These are phyloP conservation scores for Operophtera brumata DNA, from an alignment of 2,888 invertebrate genomes.

Conservation along the genomic window DNA sequence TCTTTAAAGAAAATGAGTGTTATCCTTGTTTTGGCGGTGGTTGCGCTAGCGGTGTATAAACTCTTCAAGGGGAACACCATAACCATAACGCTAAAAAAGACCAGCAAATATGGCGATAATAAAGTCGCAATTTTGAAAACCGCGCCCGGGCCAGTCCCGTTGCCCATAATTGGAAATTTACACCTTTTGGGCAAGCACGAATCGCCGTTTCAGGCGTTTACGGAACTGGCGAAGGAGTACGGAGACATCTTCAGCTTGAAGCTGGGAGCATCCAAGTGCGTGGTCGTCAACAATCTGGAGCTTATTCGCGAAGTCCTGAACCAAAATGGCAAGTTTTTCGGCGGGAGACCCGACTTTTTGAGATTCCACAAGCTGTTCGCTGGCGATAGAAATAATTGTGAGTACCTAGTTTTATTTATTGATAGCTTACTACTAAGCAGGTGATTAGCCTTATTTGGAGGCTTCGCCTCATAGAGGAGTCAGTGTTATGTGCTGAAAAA, in stretches of 20 bases:
- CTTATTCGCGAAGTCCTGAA: conserved; percentile 88
- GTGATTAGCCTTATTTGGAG: too few species aligned
- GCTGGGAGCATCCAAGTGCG: conserved; percentile 84
- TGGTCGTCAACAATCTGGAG: conserved; percentile 87
- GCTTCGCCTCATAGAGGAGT: too few species aligned
- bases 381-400: conserved; percentile 92
- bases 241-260: conserved; percentile 87
- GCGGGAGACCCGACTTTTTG: conserved; percentile 90
- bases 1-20: conserved; percentile 72
- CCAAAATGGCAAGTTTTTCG: conserved; percentile 90
- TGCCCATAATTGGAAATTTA: conserved; percentile 86
- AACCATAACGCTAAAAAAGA: conserved; percentile 44
- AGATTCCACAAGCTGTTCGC: conserved; percentile 91
- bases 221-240: conserved; percentile 83
- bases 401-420: conserved; percentile 68
- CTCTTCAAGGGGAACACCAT: conserved; percentile 50
- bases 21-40: conserved; percentile 51
- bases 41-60: conserved; percentile 57
- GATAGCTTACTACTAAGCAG: too few species aligned
- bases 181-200: conserved; percentile 83
- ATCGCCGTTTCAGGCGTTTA: conserved; percentile 87
- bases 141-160: conserved; percentile 84
- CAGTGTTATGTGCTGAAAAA: too few species aligned
- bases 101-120: conserved; percentile 47
- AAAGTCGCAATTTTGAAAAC: conserved; percentile 49